A percentile compares a stretch with the other conserved stretches of the same genome.
Evolutionary conservation across 2,888 invertebrate species (phyloP).

Genomic region (Xanthorhoe designata): DNA sequence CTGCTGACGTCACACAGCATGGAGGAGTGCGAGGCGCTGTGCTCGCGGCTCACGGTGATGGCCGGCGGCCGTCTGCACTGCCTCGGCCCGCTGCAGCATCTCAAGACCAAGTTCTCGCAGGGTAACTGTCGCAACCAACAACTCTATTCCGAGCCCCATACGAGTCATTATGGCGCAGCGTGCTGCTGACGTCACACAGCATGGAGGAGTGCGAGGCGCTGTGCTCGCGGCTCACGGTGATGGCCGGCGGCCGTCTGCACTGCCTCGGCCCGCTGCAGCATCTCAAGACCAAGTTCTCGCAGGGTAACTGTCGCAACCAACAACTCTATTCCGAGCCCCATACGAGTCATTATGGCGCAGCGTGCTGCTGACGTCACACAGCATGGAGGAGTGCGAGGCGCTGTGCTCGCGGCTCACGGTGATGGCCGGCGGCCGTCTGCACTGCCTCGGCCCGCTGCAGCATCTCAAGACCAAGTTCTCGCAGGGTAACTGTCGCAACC

Average conservation of each 20-base stretch:
- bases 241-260: conserved; percentile 89
- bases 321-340: no score
- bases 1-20: conserved; percentile 88
- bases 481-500: conserved; percentile 14
- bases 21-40: conserved; percentile 94
- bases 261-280: no score
- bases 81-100: conserved; percentile 89
- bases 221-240: conserved; percentile 91
- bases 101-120: conserved; percentile 85
- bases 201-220: conserved; percentile 95
- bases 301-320: conserved; percentile 89
- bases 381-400: conserved; percentile 92
- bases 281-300: conserved; percentile 78
- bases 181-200: conserved; percentile 87
- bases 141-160: neutral
- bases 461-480: conserved; percentile 47
- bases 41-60: conserved; percentile 92
- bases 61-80: conserved; percentile 90
- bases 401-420: conserved; percentile 91
- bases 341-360: no score
- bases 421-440: conserved; percentile 91
- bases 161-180: conserved; percentile 82
- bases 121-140: conserved; percentile 70
- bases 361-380: conserved; percentile 75
- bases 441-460: conserved; percentile 84